Conservation (phyloP, 2,888 invertebrate genomes). For the Coecobrya sp. region DNA sequence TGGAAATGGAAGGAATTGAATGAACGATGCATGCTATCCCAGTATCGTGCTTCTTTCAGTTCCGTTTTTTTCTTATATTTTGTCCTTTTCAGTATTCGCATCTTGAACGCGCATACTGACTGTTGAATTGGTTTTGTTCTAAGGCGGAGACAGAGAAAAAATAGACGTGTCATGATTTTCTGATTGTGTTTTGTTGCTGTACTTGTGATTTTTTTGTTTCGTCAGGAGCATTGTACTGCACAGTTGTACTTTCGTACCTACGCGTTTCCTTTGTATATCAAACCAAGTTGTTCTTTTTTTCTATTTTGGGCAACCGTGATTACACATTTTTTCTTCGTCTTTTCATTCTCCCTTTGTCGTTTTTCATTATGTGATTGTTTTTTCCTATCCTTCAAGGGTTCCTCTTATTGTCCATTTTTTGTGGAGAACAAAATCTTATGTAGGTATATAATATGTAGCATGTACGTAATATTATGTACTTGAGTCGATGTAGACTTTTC, state of each 20-base stretch:
- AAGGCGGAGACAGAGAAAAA: constrained; percentile 5
- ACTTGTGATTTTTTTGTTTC: background rate
- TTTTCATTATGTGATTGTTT: constrained; percentile 74
- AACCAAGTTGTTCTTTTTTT: background rate
- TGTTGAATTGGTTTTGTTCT: constrained; percentile 46
- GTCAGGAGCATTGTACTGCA: background rate
- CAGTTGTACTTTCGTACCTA: background rate
- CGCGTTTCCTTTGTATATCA: background rate
- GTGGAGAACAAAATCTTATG: background rate
- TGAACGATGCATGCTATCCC: background rate
- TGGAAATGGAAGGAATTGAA: background rate
- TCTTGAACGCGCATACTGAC: background rate
- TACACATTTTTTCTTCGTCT: background rate
- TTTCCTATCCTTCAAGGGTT: constrained; percentile 47
- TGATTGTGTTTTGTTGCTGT: constrained; percentile 49
- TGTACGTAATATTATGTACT: too few relatives aligned
- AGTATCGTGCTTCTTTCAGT: background rate
- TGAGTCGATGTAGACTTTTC: background rate
- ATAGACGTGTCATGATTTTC: constrained; percentile 67
- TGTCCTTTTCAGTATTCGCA: background rate
- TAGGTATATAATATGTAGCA: too few relatives aligned
- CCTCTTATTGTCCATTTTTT: constrained; percentile 49
- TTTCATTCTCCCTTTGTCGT: background rate
- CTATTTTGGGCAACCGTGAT: constrained; percentile 14
- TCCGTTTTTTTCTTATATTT: background rate